Base-by-base conservation (phyloP, 2,113 vertebrate genomes). In the Dunckerocampus dactyliophorus region DNA sequence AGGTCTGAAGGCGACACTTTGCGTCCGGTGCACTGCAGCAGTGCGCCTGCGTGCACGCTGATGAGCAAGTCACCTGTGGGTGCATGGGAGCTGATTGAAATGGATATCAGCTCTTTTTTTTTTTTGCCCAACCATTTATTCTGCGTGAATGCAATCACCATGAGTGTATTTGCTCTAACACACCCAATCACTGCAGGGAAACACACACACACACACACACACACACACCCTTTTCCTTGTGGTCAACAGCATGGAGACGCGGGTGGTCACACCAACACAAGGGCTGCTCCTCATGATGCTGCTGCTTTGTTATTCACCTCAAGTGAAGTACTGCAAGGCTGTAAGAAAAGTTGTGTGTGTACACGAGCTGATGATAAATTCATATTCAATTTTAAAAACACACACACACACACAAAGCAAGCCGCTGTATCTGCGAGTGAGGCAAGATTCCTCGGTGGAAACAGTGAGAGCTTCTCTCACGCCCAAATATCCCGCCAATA, bases 181-280 rank as follows among this genome's bases (percentile, higher is more conserved):
- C 62, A 73, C 59, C 53, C 37, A 73, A 81, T 76, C 81, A 80
- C 83, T 85, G 80, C 85, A 87, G 85, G 73, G 79, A 71, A 78
- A 80, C 83, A 6, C 21, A 15, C 20, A 22, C 21, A 65, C 49
- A 66, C 71, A 71, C 72, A 75, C 74, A 82, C 24, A 69, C 72
- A 76, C 63, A 21, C 55, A 66, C 66, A 69, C 59, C 65, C 58
- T 62, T 65, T 67, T 62, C 24, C 52, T 58, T 65, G 81, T 74
- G 77, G 74, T 85, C 81, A 79, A 67, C 69, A 56, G 39, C 42
- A 52, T 63, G 47, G 69, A 39, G 37, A 39, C 10, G 37, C 8
- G 8, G 37, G 37, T 39, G 37, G 37, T 39, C 37, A 39, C 9
- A 5, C 24, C 24, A 21, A 48, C 42, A 65, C 31, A 5, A 53